phyloP scores from a whole-genome alignment of 2,888 invertebrate species.

The Cheilosia variabilis region DNA sequence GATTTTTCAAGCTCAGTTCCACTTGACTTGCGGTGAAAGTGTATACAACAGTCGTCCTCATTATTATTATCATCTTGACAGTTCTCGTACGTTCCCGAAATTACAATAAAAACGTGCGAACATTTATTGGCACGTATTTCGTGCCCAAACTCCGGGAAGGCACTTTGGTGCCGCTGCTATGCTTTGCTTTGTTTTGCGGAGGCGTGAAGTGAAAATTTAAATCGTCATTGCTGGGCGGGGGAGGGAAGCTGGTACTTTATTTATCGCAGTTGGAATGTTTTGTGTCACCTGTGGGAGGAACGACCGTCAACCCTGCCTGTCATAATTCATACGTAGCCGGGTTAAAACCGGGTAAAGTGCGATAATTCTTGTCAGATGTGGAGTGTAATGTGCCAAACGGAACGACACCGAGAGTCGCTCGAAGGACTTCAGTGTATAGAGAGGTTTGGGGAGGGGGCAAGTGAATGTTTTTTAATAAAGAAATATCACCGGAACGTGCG shows the following conservation, averaged over 20 bases:
- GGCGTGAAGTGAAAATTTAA: slow-evolving; percentile 75
- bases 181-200: slow-evolving; percentile 46
- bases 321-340: slow-evolving; percentile 73
- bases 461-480: slow-evolving; percentile 79
- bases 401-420: slow-evolving; percentile 76
- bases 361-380: slow-evolving; percentile 78
- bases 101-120: slow-evolving; percentile 83
- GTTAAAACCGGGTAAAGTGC: slow-evolving; percentile 75
- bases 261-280: slow-evolving; percentile 51
- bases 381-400: slow-evolving; percentile 79
- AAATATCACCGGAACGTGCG: slow-evolving; percentile 81
- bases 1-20: slow-evolving; percentile 62
- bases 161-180: slow-evolving; percentile 50
- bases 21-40: slow-evolving; percentile 49
- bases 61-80: slow-evolving; percentile 79
- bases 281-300: slow-evolving; percentile 74
- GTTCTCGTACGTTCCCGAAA: slow-evolving; percentile 79
- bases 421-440: background rate
- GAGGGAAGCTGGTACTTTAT: slow-evolving; percentile 3
- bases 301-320: slow-evolving; percentile 13
- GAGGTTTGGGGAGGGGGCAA: slow-evolving; percentile 24
- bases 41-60: slow-evolving; percentile 60
- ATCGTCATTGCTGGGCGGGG: slow-evolving; percentile 40
- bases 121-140: slow-evolving; percentile 80
- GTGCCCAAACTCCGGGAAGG: slow-evolving; percentile 21